A percentile compares a stretch with the other conserved stretches of the same genome.
These are phyloP conservation scores for Eupristina koningsbergeri DNA, from an alignment of 1,140 invertebrate species.

Conservation along the genomic window DNA sequence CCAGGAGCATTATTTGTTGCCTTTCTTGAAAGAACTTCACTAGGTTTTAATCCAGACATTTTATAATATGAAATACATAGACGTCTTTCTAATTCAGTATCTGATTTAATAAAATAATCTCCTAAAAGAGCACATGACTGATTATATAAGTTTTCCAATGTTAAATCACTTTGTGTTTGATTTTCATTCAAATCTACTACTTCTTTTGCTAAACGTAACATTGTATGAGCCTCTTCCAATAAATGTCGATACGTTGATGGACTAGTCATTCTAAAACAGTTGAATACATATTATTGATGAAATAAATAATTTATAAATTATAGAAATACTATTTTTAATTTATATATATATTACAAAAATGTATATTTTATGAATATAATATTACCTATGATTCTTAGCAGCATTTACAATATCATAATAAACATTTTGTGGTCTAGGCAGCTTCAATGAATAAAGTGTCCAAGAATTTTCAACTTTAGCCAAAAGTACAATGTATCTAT, in stretches of 20 bases:
- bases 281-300: neutral
- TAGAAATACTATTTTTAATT: neutral
- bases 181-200: conserved; percentile 55
- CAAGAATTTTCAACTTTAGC: conserved; percentile 78
- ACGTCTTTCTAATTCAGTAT: conserved; percentile 74
- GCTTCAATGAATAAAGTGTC: conserved; percentile 79
- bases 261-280: conserved; percentile 61
- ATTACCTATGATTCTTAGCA: conserved; percentile 77
- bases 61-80: conserved; percentile 77
- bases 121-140: conserved; percentile 78
- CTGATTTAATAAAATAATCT: conserved; percentile 78
- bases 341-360: neutral
- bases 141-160: conserved; percentile 74
- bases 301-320: neutral
- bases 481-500: conserved; percentile 78
- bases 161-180: conserved; percentile 61
- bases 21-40: conserved; percentile 71
- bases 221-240: conserved; percentile 79
- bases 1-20: conserved; percentile 69
- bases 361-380: conserved; percentile 37
- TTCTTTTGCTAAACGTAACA: conserved; percentile 74
- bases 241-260: conserved; percentile 79
- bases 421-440: conserved; percentile 76
- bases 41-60: conserved; percentile 73
- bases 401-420: conserved; percentile 80